Percentiles rank a stretch among this genome's conserved stretches.
Conservation (phyloP, 23 tunicate species). For the Styela clava region DNA sequence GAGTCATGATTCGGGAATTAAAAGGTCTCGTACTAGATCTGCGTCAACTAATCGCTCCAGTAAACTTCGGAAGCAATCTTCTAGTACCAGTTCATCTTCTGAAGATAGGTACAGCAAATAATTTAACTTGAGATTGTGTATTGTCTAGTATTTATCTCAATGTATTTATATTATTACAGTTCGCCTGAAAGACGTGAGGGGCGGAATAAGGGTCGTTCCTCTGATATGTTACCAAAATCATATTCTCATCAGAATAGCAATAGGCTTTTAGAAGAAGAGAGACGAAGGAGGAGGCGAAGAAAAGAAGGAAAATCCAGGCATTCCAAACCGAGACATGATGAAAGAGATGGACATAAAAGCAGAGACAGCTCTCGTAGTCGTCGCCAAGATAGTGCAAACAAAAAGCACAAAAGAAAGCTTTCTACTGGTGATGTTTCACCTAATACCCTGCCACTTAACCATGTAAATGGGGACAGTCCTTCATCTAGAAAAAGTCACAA, state of each 20-base stretch:
- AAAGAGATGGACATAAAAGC: neutral
- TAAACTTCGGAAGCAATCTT: neutral
- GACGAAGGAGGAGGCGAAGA: neutral
- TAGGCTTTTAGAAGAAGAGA: neutral
- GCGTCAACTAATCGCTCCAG: constrained; percentile 2
- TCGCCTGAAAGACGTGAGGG: neutral
- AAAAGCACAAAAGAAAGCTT: constrained; percentile 21
- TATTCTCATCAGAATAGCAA: constrained; percentile 30
- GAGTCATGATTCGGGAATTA: neutral
- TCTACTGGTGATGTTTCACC: constrained; percentile 18
- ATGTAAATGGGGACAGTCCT: constrained; percentile 27
- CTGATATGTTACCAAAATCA: constrained; percentile 13
- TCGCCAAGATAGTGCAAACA: constrained; percentile 8
- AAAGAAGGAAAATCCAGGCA: constrained; percentile 18
- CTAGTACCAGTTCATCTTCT: neutral
- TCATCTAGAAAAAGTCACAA: neutral
- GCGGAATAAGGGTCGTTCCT: neutral
- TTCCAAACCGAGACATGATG: constrained; percentile 8
- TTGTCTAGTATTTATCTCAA: no score
- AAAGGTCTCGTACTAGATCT: constrained; percentile 9
- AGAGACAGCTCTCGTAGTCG: constrained; percentile 4
- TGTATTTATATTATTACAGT: no score
- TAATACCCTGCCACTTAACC: neutral
- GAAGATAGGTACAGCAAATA: constrained; percentile 11
- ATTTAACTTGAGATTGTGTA: no score